A percentile compares a stretch with the other conserved stretches of the same genome.
Conservation (phyloP, 30 jellyfish, hydroid and myxozoan genomes). For the Euphysa ruthae region DNA sequence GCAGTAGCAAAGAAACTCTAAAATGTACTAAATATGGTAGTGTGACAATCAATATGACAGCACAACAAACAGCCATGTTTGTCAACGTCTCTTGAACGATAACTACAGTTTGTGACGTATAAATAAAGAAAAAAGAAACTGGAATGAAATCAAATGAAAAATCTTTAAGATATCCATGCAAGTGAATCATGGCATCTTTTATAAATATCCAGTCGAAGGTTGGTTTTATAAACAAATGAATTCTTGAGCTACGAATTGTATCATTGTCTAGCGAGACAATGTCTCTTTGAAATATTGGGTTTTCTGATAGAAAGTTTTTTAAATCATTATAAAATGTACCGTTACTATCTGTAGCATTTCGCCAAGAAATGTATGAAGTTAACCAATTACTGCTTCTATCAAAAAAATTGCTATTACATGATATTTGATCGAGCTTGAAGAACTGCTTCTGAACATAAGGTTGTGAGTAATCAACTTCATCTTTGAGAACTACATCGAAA, state of each 20-base stretch:
- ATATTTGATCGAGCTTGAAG: neutral
- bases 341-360: neutral
- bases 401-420: neutral
- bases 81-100: constrained; percentile 34
- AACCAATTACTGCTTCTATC: constrained; percentile 9
- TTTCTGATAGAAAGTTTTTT: neutral
- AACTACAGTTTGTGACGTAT: constrained; percentile 37
- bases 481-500: constrained; percentile 14
- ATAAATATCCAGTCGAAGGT: neutral
- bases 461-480: constrained; percentile 8
- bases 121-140: constrained; percentile 16
- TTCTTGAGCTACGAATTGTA: constrained; percentile 15
- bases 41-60: constrained; percentile 51
- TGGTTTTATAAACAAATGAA: constrained; percentile 6
- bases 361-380: constrained; percentile 11
- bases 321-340: neutral
- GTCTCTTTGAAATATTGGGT: constrained; percentile 4
- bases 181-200: constrained; percentile 15
- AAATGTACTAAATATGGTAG: constrained; percentile 59
- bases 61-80: constrained; percentile 39
- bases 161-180: neutral
- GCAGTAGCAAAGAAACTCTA: constrained; percentile 40
- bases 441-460: constrained; percentile 4
- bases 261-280: neutral
- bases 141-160: neutral